These are phyloP conservation scores for Rhinophrynus dorsalis DNA, from an alignment of 2,797 vertebrate species.

Conservation along the genomic window DNA sequence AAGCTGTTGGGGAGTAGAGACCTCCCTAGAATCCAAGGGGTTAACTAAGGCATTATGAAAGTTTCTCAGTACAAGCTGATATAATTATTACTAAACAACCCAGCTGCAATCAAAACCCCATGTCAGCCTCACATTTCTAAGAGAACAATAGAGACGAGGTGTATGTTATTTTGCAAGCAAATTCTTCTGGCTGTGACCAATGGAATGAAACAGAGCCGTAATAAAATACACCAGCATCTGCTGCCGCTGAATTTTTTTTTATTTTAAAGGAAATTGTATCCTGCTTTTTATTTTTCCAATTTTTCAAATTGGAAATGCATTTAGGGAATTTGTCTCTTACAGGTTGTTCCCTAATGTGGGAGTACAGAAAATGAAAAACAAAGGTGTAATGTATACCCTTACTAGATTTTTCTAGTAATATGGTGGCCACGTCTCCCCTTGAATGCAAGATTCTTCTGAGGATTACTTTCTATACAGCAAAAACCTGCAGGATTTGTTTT, in stretches of 20 bases:
- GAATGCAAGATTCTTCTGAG: too few species aligned
- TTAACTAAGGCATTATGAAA: too few species aligned
- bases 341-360: background rate
- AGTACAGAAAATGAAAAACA: background rate
- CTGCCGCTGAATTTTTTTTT: background rate
- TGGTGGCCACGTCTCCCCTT: too few species aligned
- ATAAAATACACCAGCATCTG: constrained; percentile 23
- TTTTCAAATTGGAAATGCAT: constrained; percentile 11
- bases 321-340: background rate
- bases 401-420: too few species aligned
- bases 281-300: background rate
- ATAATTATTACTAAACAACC: background rate
- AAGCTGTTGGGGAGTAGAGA: too few species aligned
- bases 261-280: background rate
- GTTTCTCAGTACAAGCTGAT: background rate
- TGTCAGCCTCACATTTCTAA: constrained; percentile 1
- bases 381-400: too few species aligned
- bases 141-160: constrained; percentile 22
- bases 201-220: background rate
- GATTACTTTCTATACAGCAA: too few species aligned
- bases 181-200: constrained; percentile 1
- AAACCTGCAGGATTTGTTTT: too few species aligned
- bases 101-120: background rate
- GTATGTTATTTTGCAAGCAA: background rate
- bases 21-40: too few species aligned